These are phyloP conservation scores for Bradynema listronoti DNA, from an alignment of 1,140 invertebrate genomes.

Conservation along the genomic window DNA sequence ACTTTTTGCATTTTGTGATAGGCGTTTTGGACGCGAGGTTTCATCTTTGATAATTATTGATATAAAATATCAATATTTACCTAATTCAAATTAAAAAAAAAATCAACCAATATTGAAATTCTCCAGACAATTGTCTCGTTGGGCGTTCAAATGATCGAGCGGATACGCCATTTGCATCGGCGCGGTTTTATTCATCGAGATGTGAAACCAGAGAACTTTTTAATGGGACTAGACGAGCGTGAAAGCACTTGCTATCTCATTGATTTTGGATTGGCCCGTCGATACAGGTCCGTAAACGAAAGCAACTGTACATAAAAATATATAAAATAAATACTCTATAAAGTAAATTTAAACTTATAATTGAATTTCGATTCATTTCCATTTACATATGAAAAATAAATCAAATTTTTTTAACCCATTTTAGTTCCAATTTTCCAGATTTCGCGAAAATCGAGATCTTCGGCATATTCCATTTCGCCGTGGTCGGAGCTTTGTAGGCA, in stretches of 20 bases:
- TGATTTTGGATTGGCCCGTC: constrained; percentile 42
- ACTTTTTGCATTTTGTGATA: constrained; percentile 41
- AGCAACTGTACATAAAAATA: no score
- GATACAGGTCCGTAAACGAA: constrained; percentile 26
- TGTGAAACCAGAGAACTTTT: constrained; percentile 40
- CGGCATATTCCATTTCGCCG: constrained; percentile 42
- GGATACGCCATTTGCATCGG: constrained; percentile 94
- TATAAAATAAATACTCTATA: no score
- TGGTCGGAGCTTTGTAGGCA: constrained; percentile 46
- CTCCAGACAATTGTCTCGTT: constrained; percentile 45
- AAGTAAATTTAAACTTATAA: no score
- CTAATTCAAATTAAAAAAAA: not conserved
- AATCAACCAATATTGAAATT: constrained; percentile 1
- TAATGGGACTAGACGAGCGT: constrained; percentile 35
- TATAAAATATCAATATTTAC: not conserved
- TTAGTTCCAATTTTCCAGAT: constrained; percentile 11
- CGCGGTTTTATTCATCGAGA: constrained; percentile 92
- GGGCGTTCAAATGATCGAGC: constrained; percentile 68
- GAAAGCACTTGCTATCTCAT: constrained; percentile 45
- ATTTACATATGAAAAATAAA: not conserved
- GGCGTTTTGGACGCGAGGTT: constrained; percentile 39
- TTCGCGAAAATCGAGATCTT: constrained; percentile 33
- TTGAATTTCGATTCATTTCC: no score
- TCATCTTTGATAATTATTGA: not conserved
- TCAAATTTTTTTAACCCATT: constrained; percentile 8